These are phyloP conservation scores for Scaptomyza flava DNA, from an alignment of 2,888 invertebrate genomes.

Conservation along the genomic window DNA sequence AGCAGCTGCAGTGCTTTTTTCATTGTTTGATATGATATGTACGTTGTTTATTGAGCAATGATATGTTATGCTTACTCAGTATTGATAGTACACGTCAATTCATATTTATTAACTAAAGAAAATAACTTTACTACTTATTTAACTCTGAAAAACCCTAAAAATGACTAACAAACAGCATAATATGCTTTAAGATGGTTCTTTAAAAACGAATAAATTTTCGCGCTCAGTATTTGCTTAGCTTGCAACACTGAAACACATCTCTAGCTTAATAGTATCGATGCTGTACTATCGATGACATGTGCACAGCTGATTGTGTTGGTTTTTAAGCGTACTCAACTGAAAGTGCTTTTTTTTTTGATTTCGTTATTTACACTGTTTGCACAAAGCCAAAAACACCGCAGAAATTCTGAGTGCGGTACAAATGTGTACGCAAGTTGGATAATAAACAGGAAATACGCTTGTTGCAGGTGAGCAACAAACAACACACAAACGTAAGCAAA, in stretches of 20 bases:
- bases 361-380: slow-evolving; percentile 63
- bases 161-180: neutral
- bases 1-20: neutral
- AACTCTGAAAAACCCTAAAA: neutral
- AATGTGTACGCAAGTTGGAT: slow-evolving; percentile 51
- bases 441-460: slow-evolving; percentile 40
- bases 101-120: neutral
- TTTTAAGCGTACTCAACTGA: slow-evolving; percentile 6
- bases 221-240: slow-evolving; percentile 10
- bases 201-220: slow-evolving; percentile 16
- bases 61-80: neutral
- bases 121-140: too few species aligned
- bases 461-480: slow-evolving; percentile 45
- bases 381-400: slow-evolving; percentile 32
- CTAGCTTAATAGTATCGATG: slow-evolving; percentile 30
- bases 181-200: rapidly evolving
- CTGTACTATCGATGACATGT: slow-evolving; percentile 35
- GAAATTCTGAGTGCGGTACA: slow-evolving; percentile 53
- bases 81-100: slow-evolving; percentile 4
- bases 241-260: slow-evolving; percentile 31
- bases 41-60: neutral
- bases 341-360: slow-evolving; percentile 45
- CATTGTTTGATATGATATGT: slow-evolving; percentile 17
- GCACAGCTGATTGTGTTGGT: slow-evolving; percentile 21
- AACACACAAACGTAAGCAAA: slow-evolving; percentile 20